Evolutionary conservation across 1,140 invertebrate species (phyloP).

Genomic region (Phthorimaea operculella): DNA sequence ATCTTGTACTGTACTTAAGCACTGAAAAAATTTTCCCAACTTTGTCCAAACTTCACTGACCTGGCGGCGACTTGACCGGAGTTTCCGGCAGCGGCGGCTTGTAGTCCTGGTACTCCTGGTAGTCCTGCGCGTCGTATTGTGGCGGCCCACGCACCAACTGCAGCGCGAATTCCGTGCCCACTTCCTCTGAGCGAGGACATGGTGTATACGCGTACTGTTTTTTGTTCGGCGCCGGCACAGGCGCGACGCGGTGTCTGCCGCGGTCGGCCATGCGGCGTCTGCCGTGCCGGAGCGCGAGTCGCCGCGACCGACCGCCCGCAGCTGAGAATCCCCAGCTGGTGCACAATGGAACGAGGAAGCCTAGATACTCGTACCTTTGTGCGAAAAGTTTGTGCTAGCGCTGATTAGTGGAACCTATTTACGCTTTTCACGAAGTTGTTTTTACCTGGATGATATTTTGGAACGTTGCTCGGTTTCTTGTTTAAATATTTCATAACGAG

Average conservation of each 20-base stretch:
- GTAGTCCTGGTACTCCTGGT: no score
- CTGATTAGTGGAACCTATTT: no score
- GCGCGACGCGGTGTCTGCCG: slow-evolving; percentile 58
- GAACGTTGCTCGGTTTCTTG: no score
- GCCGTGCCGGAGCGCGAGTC: slow-evolving; percentile 32
- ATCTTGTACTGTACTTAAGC: no score
- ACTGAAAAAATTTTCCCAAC: neutral
- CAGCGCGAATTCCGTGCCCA: slow-evolving; percentile 59
- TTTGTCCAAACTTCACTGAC: slow-evolving; percentile 25
- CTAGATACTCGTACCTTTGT: no score
- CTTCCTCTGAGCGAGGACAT: slow-evolving; percentile 69
- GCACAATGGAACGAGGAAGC: no score
- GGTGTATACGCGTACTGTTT: slow-evolving; percentile 69
- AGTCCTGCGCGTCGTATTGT: slow-evolving; percentile 26
- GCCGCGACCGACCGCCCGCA: slow-evolving; percentile 7
- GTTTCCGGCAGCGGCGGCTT: slow-evolving; percentile 22
- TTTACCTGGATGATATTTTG: no score
- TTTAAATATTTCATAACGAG: no score
- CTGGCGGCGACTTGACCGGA: slow-evolving; percentile 39
- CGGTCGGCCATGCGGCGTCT: slow-evolving; percentile 63
- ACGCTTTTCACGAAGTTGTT: no score
- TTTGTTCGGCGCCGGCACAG: slow-evolving; percentile 64
- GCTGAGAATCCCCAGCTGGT: neutral
- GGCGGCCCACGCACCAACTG: slow-evolving; percentile 31
- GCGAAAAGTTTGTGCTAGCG: no score